A percentile compares a stretch with the other conserved stretches of the same genome.
Evolutionary conservation across 2,113 vertebrate genomes (phyloP).

Genomic region (Gymnarchus niloticus): DNA sequence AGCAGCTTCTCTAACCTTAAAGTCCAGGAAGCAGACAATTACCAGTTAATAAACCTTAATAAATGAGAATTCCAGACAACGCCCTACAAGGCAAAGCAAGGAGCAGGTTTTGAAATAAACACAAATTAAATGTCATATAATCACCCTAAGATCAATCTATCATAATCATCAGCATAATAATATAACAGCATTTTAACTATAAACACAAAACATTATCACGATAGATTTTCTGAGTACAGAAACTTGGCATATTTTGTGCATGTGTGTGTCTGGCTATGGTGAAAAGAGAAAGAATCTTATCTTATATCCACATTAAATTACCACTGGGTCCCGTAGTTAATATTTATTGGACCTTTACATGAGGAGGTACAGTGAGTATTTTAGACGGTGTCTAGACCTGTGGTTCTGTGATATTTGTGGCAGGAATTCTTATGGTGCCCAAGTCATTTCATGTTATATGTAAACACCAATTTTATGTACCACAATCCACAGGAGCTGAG

Average conservation of each 20-base stretch:
- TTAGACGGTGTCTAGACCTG: neutral
- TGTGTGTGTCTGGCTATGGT: neutral
- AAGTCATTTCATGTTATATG: neutral
- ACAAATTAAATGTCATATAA: neutral
- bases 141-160: neutral
- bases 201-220: neutral
- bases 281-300: neutral
- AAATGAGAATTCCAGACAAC: neutral
- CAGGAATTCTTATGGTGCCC: neutral
- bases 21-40: neutral
- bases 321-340: neutral
- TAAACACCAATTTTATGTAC: neutral
- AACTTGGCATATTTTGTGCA: neutral
- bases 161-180: neutral
- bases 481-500: neutral
- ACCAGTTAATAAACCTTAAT: constrained; percentile 1
- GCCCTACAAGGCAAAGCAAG: neutral
- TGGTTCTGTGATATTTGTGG: neutral
- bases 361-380: neutral
- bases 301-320: neutral
- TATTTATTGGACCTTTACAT: neutral
- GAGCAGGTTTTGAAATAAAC: neutral
- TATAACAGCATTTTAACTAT: neutral
- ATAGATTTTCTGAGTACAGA: neutral
- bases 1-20: neutral